Evolutionary conservation across 2,888 invertebrate species (phyloP).

Genomic region (Xylocampa areola): DNA sequence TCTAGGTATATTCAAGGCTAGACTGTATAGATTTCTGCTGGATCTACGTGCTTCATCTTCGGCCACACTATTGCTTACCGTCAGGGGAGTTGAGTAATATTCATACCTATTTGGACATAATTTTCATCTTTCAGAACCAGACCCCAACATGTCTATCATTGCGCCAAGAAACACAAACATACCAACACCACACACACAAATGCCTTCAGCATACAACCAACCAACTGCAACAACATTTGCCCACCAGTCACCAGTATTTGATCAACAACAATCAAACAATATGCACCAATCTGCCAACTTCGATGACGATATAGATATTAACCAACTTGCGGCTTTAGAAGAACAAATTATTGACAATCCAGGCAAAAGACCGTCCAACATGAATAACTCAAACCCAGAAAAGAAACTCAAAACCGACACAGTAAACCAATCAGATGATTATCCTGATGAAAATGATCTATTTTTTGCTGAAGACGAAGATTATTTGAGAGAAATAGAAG

Average conservation of each 20-base stretch:
- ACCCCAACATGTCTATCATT: constrained; percentile 62
- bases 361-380: constrained; percentile 66
- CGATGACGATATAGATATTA: constrained; percentile 78
- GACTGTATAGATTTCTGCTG: too few species aligned
- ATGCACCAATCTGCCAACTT: constrained; percentile 68
- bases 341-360: constrained; percentile 68
- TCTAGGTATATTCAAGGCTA: too few species aligned
- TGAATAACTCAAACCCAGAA: constrained; percentile 65
- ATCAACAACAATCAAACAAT: constrained; percentile 57
- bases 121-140: constrained; percentile 62
- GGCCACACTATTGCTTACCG: too few species aligned
- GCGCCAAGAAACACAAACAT: constrained; percentile 68
- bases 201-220: constrained; percentile 60
- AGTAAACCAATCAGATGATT: constrained; percentile 67
- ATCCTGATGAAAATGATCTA: constrained; percentile 75
- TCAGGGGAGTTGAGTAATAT: too few species aligned
- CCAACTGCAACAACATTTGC: constrained; percentile 47
- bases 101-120: background rate
- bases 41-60: too few species aligned
- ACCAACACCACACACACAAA: constrained; percentile 66
- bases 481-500: constrained; percentile 76
- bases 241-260: constrained; percentile 40
- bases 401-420: constrained; percentile 73
- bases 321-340: constrained; percentile 79
- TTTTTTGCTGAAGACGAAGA: constrained; percentile 78